Percentiles rank a stretch among this genome's conserved stretches.
Conservation (phyloP, 2,797 vertebrate genomes). For the Sparidentex hasta region DNA sequence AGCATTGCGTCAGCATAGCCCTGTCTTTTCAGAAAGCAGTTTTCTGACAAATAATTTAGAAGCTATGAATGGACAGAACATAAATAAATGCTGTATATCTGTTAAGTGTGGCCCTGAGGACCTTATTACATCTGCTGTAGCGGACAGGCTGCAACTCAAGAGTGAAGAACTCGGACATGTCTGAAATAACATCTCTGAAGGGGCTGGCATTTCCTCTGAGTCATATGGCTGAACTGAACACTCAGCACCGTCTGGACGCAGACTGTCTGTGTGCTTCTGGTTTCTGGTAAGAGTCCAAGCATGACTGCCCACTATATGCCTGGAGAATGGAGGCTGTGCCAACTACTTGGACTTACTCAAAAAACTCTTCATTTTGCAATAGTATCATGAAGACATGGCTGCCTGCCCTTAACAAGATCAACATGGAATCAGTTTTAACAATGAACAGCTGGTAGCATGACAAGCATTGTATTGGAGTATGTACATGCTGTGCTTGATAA, state of each 20-base stretch:
- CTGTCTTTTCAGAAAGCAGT: neutral
- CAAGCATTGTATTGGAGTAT: neutral
- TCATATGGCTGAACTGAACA: constrained; percentile 73
- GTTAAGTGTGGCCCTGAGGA: constrained; percentile 32
- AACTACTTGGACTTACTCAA: constrained; percentile 25
- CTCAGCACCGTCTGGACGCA: constrained; percentile 63
- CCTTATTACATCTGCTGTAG: constrained; percentile 35
- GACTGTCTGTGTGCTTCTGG: constrained; percentile 44
- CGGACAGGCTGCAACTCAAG: constrained; percentile 25
- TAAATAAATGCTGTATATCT: constrained; percentile 27
- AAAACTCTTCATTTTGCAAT: constrained; percentile 31
- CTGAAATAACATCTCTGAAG: constrained; percentile 65
- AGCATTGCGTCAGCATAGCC: neutral
- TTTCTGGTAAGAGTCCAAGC: constrained; percentile 62
- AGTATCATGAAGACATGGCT: neutral
- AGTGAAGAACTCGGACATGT: constrained; percentile 32
- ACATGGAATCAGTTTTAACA: neutral
- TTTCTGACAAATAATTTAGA: constrained; percentile 15
- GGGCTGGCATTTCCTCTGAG: constrained; percentile 70
- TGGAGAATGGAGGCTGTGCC: constrained; percentile 47
- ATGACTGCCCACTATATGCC: constrained; percentile 56
- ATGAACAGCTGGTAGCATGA: neutral
- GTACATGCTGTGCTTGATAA: no score
- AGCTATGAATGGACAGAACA: constrained; percentile 20
- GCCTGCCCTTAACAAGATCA: neutral